Percentiles rank a stretch among this genome's conserved stretches.
phyloP scores from a whole-genome alignment of 2,113 vertebrate genomes.

The Pollimyrus isidori region DNA sequence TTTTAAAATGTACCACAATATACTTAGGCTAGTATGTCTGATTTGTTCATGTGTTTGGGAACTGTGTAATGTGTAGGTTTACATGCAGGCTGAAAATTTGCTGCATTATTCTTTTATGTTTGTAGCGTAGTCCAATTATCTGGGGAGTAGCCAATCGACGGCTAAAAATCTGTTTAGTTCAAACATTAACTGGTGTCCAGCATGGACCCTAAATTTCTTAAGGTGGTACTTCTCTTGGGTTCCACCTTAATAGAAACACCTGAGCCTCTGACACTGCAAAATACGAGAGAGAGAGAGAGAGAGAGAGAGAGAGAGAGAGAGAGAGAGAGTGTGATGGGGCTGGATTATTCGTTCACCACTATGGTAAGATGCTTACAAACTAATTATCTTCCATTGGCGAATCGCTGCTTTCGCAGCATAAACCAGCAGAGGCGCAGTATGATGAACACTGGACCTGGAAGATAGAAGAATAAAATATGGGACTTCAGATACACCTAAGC shows the following conservation, averaged over 20 bases:
- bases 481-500: constrained; percentile 38
- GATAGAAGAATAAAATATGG: constrained; percentile 2
- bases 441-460: neutral
- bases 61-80: neutral
- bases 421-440: constrained; percentile 33
- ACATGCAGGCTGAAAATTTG: neutral
- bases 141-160: constrained; percentile 44
- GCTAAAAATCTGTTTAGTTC: constrained; percentile 40
- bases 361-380: constrained; percentile 65
- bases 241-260: constrained; percentile 54
- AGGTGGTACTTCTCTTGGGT: constrained; percentile 36
- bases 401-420: constrained; percentile 42
- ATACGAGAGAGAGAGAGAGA: constrained; percentile 32
- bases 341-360: constrained; percentile 56
- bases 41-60: neutral
- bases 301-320: constrained; percentile 34
- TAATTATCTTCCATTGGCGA: constrained; percentile 57
- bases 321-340: constrained; percentile 37
- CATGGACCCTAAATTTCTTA: constrained; percentile 28
- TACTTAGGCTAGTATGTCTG: neutral
- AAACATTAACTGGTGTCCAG: constrained; percentile 30
- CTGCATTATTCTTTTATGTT: neutral
- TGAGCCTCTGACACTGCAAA: constrained; percentile 55
- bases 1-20: neutral
- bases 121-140: constrained; percentile 41